Percentiles rank a stretch among this genome's conserved stretches.
These are phyloP conservation scores for Piaya cayana DNA, from an alignment of 2,113 vertebrate species.

Conservation along the genomic window DNA sequence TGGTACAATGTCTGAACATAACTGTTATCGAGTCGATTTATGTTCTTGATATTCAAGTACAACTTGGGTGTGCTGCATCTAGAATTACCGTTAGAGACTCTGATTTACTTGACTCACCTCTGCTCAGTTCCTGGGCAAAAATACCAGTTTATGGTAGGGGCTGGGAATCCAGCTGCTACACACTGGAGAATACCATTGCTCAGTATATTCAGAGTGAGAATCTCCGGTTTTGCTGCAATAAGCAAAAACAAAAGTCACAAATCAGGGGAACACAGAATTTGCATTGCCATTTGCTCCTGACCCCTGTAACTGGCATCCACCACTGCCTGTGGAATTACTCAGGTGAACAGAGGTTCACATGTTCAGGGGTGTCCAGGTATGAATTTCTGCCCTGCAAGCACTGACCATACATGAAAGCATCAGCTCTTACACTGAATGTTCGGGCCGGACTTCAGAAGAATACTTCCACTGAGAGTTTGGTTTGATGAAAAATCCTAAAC, in stretches of 20 bases:
- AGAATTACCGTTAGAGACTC: background rate
- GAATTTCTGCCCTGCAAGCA: background rate
- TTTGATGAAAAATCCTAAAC: background rate
- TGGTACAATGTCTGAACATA: background rate
- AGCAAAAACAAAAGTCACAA: background rate
- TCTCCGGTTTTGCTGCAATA: slow-evolving; percentile 89
- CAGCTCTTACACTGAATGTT: background rate
- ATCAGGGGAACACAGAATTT: background rate
- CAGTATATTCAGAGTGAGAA: slow-evolving; percentile 85
- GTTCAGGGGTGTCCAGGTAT: background rate
- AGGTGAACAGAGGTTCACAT: background rate
- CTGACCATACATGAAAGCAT: background rate
- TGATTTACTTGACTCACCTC: slow-evolving; percentile 78
- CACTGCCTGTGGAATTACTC: background rate
- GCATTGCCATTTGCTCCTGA: background rate
- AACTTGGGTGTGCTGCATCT: background rate
- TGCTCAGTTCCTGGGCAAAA: slow-evolving; percentile 87
- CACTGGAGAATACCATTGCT: slow-evolving; percentile 89
- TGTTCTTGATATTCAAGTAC: background rate
- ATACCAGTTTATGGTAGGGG: slow-evolving; percentile 92
- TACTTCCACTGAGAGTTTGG: background rate
- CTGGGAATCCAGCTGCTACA: slow-evolving; percentile 88
- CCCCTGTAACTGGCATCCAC: background rate
- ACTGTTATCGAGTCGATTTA: background rate
- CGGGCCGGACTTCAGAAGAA: background rate